Conservation (phyloP, 2,888 invertebrate genomes). For the Pyrochroa serraticornis region DNA sequence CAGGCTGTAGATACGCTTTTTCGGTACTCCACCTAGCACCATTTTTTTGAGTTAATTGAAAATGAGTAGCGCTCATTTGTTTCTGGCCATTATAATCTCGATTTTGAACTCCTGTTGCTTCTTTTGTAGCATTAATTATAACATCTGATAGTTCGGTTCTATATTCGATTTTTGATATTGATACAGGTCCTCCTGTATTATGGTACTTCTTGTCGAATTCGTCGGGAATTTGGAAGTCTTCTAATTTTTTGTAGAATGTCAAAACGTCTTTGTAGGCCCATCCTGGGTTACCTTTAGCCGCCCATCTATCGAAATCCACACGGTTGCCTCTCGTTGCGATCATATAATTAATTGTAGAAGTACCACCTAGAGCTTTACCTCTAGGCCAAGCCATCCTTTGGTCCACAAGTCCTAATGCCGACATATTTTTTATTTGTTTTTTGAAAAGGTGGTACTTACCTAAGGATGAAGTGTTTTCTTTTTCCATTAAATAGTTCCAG, state of each 20-base stretch:
- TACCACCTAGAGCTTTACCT: slow-evolving; percentile 6
- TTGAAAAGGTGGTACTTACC: slow-evolving; percentile 47
- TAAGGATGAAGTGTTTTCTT: slow-evolving; percentile 26
- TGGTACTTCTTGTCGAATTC: slow-evolving; percentile 50
- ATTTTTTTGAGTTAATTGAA: slow-evolving; percentile 64
- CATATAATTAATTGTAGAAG: slow-evolving; percentile 1
- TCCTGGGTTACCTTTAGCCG: slow-evolving; percentile 1
- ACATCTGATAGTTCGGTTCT: slow-evolving; percentile 60
- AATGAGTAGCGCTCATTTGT: slow-evolving; percentile 64
- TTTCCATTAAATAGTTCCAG: slow-evolving; percentile 55
- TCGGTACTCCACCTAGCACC: slow-evolving; percentile 71
- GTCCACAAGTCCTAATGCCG: too few relatives aligned
- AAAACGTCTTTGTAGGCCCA: slow-evolving; percentile 8
- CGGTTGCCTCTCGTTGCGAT: background rate
- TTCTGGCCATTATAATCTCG: slow-evolving; percentile 71
- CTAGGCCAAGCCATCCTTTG: too few relatives aligned
- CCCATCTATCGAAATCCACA: background rate
- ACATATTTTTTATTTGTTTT: too few relatives aligned
- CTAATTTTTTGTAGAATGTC: slow-evolving; percentile 1
- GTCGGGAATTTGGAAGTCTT: background rate
- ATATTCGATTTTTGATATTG: slow-evolving; percentile 49
- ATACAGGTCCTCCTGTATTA: slow-evolving; percentile 55
- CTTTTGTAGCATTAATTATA: slow-evolving; percentile 66
- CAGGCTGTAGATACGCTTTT: slow-evolving; percentile 66
- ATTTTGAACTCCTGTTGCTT: slow-evolving; percentile 66